Percentiles rank a stretch among this genome's conserved stretches.
Conservation (phyloP, 2,888 invertebrate species). For the Thymelicus acteon region DNA sequence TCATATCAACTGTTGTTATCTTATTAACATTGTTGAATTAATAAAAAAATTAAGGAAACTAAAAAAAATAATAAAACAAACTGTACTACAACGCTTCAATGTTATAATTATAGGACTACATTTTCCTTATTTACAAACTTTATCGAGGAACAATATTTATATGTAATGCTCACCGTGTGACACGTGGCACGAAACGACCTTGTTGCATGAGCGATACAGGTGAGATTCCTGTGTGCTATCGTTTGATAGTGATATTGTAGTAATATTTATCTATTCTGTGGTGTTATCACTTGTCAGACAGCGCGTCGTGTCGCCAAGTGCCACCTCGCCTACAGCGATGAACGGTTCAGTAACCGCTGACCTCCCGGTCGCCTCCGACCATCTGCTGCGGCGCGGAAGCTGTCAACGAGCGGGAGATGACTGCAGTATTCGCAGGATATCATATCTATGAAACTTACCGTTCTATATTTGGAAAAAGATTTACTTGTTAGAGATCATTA, state of each 20-base stretch:
- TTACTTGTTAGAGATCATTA: too few relatives aligned
- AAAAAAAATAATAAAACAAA: not conserved
- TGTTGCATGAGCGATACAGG: not conserved
- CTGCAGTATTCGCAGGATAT: too few relatives aligned
- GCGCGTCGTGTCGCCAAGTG: not conserved
- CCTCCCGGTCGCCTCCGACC: too few relatives aligned
- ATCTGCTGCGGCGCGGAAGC: too few relatives aligned
- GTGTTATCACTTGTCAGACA: not conserved
- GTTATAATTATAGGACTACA: not conserved
- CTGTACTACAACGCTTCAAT: not conserved
- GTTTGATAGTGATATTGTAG: not conserved
- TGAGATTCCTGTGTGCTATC: not conserved
- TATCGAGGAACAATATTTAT: not conserved
- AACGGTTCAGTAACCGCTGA: not conserved
- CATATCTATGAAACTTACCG: too few relatives aligned
- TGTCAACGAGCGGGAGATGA: too few relatives aligned
- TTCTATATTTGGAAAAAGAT: too few relatives aligned
- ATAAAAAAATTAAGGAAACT: too few relatives aligned
- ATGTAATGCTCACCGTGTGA: conserved; percentile 5
- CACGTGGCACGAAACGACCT: not conserved
- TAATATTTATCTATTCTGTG: too few relatives aligned
- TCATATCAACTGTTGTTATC: too few relatives aligned
- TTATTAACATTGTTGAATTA: too few relatives aligned
- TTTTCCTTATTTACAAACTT: conserved; percentile 8
- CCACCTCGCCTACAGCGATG: not conserved